Evolutionary conservation across 2,113 vertebrate species (phyloP).

Genomic region (Dermatemys mawii): DNA sequence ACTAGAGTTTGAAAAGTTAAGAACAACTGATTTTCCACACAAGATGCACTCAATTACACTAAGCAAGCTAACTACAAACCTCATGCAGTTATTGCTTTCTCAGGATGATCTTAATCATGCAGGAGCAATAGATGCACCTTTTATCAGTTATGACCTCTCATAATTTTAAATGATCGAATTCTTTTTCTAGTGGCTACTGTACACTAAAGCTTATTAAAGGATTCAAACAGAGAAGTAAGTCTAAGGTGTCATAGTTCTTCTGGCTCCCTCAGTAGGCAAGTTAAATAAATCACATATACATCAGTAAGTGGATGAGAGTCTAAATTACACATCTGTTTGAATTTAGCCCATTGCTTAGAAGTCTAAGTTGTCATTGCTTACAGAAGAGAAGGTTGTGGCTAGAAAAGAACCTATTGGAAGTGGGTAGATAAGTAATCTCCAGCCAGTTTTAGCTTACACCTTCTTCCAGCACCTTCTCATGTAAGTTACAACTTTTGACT

Average conservation of each 20-base stretch:
- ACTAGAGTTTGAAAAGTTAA: slow-evolving; percentile 30
- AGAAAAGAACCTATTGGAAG: background rate
- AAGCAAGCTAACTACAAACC: slow-evolving; percentile 27
- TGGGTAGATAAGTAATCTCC: background rate
- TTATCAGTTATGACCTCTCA: slow-evolving; percentile 35
- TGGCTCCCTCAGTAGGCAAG: slow-evolving; percentile 1
- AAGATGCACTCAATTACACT: slow-evolving; percentile 5
- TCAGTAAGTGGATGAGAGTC: background rate
- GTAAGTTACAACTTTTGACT: background rate
- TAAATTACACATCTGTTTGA: slow-evolving; percentile 27
- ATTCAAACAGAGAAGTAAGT: background rate
- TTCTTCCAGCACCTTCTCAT: background rate
- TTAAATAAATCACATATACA: background rate
- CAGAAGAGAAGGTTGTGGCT: slow-evolving; percentile 34
- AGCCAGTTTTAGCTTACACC: background rate
- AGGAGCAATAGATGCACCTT: slow-evolving; percentile 52
- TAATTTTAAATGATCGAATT: slow-evolving; percentile 49
- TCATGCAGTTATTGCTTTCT: slow-evolving; percentile 30
- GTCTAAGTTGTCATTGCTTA: slow-evolving; percentile 3
- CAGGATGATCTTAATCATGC: slow-evolving; percentile 51
- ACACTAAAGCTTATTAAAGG: background rate
- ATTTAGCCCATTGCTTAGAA: slow-evolving; percentile 30
- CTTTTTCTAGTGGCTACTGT: background rate
- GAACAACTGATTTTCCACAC: background rate
- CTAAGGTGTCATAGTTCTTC: background rate